Conservation (phyloP, 2,888 invertebrate species). For the Drosophila limbata region DNA sequence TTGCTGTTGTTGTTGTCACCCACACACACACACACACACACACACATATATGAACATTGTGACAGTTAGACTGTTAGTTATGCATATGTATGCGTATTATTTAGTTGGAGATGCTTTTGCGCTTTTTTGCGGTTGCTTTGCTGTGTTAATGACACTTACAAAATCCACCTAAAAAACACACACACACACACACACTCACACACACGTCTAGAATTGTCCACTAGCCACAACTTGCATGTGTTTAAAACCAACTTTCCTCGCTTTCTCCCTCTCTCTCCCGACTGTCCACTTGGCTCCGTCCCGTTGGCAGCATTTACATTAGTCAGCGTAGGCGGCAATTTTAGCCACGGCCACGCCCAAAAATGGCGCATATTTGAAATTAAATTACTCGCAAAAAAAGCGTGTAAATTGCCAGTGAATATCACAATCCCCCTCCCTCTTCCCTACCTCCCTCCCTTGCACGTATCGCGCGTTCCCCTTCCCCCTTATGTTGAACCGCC, state of each 20-base stretch:
- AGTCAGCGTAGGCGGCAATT: constrained; percentile 51
- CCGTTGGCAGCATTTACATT: constrained; percentile 45
- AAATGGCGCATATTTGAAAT: constrained; percentile 72
- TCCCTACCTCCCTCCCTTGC: neutral
- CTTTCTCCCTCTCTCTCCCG: too few relatives aligned
- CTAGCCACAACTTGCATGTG: constrained; percentile 27
- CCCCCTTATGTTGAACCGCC: constrained; percentile 5
- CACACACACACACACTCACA: constrained; percentile 23
- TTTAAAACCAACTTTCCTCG: constrained; percentile 5
- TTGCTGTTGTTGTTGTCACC: constrained; percentile 37
- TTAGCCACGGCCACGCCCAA: constrained; percentile 45
- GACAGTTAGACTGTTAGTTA: constrained; percentile 29
- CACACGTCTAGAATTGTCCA: constrained; percentile 13
- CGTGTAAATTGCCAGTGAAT: constrained; percentile 81
- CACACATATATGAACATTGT: too few relatives aligned
- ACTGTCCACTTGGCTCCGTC: constrained; percentile 19
- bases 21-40: constrained; percentile 14
- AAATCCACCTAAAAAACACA: constrained; percentile 31
- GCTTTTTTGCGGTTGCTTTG: constrained; percentile 80
- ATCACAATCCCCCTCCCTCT: constrained; percentile 3
- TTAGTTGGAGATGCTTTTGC: constrained; percentile 70
- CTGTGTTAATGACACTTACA: constrained; percentile 79
- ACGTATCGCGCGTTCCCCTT: neutral
- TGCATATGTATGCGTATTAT: constrained; percentile 59
- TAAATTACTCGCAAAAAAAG: constrained; percentile 80